Percentiles rank a stretch among this genome's conserved stretches.
Conservation (phyloP, 2,888 invertebrate genomes). For the Caenorhabditis becei region DNA sequence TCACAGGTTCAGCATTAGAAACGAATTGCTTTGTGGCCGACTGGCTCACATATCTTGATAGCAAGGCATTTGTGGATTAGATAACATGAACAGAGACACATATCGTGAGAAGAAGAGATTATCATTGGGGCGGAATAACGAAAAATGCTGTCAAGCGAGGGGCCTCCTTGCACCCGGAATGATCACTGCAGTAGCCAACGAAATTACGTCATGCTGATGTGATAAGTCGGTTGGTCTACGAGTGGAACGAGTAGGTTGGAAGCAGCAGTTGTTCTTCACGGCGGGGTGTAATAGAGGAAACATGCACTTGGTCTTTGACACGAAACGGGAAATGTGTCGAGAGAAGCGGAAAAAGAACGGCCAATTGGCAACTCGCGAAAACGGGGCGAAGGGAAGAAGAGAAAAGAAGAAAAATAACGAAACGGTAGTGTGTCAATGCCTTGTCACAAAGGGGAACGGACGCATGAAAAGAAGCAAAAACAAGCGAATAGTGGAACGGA, state of each 20-base stretch:
- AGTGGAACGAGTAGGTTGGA: conserved; percentile 48
- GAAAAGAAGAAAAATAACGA: conserved; percentile 21
- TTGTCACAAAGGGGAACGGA: conserved; percentile 25
- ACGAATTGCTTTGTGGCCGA: no score
- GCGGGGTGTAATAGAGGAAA: conserved; percentile 35
- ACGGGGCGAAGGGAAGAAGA: no score
- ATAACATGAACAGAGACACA: background rate
- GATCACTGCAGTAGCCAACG: conserved; percentile 30
- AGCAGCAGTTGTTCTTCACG: conserved; percentile 41
- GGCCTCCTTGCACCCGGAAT: conserved; percentile 10
- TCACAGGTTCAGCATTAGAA: background rate
- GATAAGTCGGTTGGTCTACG: conserved; percentile 39
- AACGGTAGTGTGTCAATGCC: conserved; percentile 29
- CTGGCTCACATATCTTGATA: no score
- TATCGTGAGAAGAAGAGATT: conserved; percentile 5
- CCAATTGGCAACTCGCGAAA: conserved; percentile 2
- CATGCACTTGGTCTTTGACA: conserved; percentile 51
- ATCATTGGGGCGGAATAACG: background rate
- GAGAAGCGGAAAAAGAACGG: conserved; percentile 20
- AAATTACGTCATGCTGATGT: conserved; percentile 52
- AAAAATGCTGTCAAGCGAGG: background rate
- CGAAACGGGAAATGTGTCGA: conserved; percentile 20
- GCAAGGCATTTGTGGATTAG: background rate
- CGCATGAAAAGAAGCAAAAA: conserved; percentile 9
- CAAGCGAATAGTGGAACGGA: conserved; percentile 28